Evolutionary conservation across 2,797 vertebrate genomes (phyloP), one percentile per base, ranked within the genome.

Genomic region (Enteromius fasciolatus): DNA sequence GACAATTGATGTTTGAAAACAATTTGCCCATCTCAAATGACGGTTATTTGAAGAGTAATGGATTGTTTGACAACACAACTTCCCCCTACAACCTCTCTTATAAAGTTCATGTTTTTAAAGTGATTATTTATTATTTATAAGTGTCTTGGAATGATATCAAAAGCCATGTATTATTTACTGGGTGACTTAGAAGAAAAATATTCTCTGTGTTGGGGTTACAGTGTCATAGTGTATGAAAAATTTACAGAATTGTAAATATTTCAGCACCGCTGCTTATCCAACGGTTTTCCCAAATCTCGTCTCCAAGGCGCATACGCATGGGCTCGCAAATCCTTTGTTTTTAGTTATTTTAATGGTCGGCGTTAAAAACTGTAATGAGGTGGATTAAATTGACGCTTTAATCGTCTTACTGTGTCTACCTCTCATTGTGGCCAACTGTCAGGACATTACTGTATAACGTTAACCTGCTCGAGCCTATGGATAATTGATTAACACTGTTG

Each of bases 171-270:
- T 92, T 92, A 76, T 92, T 93, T 90, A 70, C 90, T 87, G 28
- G 61, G 67, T 81, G 86, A 88, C 88, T 48, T 88, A 59, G 83
- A 88, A 85, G 82, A 90, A 88, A 81, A 36, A 77, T 46, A 84
- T 84, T 83, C 84, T 90, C 88, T 92, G 86, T 81, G 89, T 90
- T 89, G 89, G 82, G 90, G 63, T 84, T 87, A 84, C 1, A 82
- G 76, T 63, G 64, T 81, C 83, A 87, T 85, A 86, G 83, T 84
- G 75, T 76, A 91, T 93, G 48, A 93, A 93, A 92, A 91, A 92
- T 93, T 93, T 75, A 94, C 84, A 83, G 36, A 8, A 75, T 84
- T 80, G 28, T 94, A 64, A 93, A 94, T 94, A 91, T 93, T 93
- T 92, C 85, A 93, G 72, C 81, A 0, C 81, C 84, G 86, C 88